Percentiles rank a stretch among this genome's conserved stretches.
phyloP scores from a whole-genome alignment of 2,113 vertebrate species.

The Fulica atra region DNA sequence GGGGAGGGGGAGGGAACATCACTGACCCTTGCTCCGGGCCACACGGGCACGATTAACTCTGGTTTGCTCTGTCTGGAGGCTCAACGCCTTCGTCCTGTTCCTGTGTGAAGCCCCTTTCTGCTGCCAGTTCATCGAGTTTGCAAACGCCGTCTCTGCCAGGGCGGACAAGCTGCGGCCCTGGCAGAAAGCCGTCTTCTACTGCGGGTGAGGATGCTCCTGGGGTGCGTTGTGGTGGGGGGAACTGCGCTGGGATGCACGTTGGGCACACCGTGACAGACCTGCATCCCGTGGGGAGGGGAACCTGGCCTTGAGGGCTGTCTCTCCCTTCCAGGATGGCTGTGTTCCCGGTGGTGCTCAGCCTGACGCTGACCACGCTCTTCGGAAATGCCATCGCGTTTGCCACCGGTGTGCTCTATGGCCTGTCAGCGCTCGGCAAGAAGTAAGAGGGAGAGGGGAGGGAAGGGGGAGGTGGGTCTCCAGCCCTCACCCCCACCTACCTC shows the following conservation, averaged over 20 bases:
- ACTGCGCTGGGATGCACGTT: accelerated
- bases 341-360: constrained; percentile 85
- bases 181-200: constrained; percentile 96
- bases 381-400: constrained; percentile 93
- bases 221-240: neutral
- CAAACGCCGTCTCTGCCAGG: constrained; percentile 80
- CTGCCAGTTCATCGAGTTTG: constrained; percentile 96
- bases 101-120: constrained; percentile 96
- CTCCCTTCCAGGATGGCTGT: constrained; percentile 86
- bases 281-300: accelerated
- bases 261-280: accelerated
- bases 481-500: neutral
- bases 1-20: neutral
- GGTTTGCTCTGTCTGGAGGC: constrained; percentile 68
- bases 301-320: neutral
- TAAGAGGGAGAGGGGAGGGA: constrained; percentile 61
- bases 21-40: neutral
- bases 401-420: constrained; percentile 92
- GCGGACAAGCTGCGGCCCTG: constrained; percentile 88
- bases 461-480: neutral
- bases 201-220: constrained; percentile 81
- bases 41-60: neutral
- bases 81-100: constrained; percentile 90
- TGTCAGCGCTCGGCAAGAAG: constrained; percentile 93
- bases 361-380: constrained; percentile 90